Evolutionary conservation across 2,888 invertebrate genomes (phyloP).

Genomic region (Zele albiditarsus): DNA sequence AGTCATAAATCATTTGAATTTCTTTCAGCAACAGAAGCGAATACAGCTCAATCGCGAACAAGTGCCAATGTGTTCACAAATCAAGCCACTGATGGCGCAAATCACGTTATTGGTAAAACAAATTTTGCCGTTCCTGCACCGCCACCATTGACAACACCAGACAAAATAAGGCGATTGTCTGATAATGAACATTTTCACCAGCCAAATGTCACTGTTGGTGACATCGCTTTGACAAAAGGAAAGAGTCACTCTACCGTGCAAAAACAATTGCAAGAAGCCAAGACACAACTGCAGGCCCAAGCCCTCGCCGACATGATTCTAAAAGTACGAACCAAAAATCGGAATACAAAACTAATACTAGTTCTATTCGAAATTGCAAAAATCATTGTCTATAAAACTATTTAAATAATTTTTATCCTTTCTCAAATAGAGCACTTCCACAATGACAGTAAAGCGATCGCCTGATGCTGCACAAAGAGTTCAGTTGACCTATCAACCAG

Average conservation of each 20-base stretch:
- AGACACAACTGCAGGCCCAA: constrained; percentile 81
- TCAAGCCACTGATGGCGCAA: constrained; percentile 58
- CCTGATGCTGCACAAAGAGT: constrained; percentile 83
- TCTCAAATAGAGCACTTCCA: constrained; percentile 58
- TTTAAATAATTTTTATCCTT: constrained; percentile 15
- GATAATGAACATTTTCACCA: constrained; percentile 76
- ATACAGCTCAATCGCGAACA: constrained; percentile 68
- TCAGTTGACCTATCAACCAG: constrained; percentile 71
- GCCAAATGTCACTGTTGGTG: constrained; percentile 68
- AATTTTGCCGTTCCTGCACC: constrained; percentile 78
- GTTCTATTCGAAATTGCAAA: not conserved
- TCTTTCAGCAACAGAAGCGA: constrained; percentile 67
- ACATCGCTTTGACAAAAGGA: not conserved
- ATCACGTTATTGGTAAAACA: constrained; percentile 68
- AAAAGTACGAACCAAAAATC: constrained; percentile 71
- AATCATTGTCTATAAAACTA: too few relatives aligned
- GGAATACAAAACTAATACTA: constrained; percentile 70
- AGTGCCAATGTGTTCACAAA: constrained; percentile 51
- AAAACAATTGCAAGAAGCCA: constrained; percentile 70
- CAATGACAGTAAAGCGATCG: constrained; percentile 81
- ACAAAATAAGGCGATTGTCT: constrained; percentile 76
- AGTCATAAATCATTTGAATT: constrained; percentile 23
- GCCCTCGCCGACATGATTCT: constrained; percentile 85
- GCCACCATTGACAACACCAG: constrained; percentile 72
- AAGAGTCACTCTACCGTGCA: constrained; percentile 63